Percentiles rank a stretch among this genome's conserved stretches.
These are phyloP conservation scores for Leptopterna dolabrata DNA, from an alignment of 2,888 invertebrate genomes.

Conservation along the genomic window DNA sequence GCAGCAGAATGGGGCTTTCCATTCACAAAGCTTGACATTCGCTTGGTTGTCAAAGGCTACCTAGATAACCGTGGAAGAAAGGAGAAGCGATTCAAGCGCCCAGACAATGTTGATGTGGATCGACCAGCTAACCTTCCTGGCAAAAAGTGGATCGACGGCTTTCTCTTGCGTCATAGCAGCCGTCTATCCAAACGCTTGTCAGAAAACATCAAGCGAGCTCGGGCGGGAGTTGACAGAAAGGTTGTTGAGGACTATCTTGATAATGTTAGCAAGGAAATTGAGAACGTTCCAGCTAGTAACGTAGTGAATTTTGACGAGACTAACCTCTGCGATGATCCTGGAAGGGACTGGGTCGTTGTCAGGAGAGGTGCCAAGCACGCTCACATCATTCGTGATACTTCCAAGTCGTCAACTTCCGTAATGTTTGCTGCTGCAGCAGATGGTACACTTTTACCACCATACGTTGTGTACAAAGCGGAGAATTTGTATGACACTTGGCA, in stretches of 20 bases:
- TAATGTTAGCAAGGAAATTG: neutral
- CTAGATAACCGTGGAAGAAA: constrained; percentile 21
- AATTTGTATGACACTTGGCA: constrained; percentile 65
- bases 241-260: neutral
- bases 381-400: constrained; percentile 64
- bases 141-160: constrained; percentile 58
- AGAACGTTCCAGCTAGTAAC: neutral
- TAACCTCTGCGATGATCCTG: too few species aligned
- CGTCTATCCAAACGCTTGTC: neutral
- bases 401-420: constrained; percentile 63
- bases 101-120: neutral
- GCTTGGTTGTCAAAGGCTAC: constrained; percentile 32
- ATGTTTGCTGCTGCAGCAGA: constrained; percentile 65
- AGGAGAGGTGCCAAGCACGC: constrained; percentile 65
- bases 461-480: too few species aligned
- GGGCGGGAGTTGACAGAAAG: neutral
- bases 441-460: constrained; percentile 65
- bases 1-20: too few species aligned
- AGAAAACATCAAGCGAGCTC: neutral
- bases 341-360: constrained; percentile 61
- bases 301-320: too few species aligned
- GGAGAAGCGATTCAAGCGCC: neutral
- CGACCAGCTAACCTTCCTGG: constrained; percentile 59
- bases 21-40: constrained; percentile 9
- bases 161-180: too few species aligned